Evolutionary conservation across 2,113 vertebrate genomes (phyloP), one percentile per base, ranked within the genome.

Genomic region (Tenebrosternarchus preto): DNA sequence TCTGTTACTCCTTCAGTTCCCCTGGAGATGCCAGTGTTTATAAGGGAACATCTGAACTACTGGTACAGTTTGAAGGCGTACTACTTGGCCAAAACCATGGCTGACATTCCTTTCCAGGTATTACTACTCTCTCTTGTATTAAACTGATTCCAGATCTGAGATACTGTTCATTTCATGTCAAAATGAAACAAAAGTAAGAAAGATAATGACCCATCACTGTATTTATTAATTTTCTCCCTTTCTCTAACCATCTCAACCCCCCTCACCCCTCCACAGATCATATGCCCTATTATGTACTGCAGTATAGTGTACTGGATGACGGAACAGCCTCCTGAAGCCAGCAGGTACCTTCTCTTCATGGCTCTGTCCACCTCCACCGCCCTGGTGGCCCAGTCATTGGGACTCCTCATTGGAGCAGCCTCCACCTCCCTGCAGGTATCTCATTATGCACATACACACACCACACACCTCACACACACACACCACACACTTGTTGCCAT

Each of bases 291-390:
- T 6, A 94, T 95, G 1, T 99, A 99, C 90, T 99, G 97, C 90
- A 97, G 96, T 86, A 97, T 99, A 11, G 96, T 98, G 56, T 99
- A 99, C 93, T 99, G 98, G 98, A 99, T 99, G 97, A 99, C 98
- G 0, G 93, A 94, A n/a, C 98, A 99, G 86, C 97, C 98, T 0
- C 94, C 97, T 0, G 98, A 99, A 84, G 96, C 92, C 0, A 86
- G 87, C 0, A 94, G 96, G 57, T 99, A 95, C 89, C 89, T 99
- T 66, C 96, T 99, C 82, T 99, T 99, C 86, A 95, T 97, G 50
- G 95, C 97, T 3, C 91, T 99, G 88, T 95, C 95, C 83, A 97
- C 95, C 0, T 95, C 94, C 86, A 99, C 96, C 0, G 96, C 98
- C 33, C 90, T 99, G 85, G 97, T 99, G 80, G 98, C 97, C 24